Conservation (phyloP, 2,113 vertebrate species). For the Martes martes region DNA sequence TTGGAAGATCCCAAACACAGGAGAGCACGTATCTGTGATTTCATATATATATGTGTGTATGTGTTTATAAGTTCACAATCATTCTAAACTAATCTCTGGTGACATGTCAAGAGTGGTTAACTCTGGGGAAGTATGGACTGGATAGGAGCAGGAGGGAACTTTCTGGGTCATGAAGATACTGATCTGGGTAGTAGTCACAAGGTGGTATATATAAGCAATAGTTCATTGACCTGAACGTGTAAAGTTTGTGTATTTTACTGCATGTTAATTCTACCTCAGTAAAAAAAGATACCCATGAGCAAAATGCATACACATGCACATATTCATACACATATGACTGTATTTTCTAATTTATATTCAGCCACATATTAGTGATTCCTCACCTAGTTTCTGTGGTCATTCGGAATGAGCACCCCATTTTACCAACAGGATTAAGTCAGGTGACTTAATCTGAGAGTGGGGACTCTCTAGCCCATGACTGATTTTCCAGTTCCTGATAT, state of each 20-base stretch:
- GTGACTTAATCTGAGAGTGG: neutral
- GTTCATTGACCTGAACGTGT: neutral
- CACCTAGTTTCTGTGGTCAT: neutral
- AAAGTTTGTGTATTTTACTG: neutral
- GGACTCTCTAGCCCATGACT: neutral
- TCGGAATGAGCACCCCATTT: neutral
- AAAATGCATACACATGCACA: neutral
- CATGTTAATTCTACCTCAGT: neutral
- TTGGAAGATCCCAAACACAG: neutral
- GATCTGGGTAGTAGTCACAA: neutral
- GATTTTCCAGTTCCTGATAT: neutral
- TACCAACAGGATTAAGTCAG: neutral
- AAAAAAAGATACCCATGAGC: neutral
- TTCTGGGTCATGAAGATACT: neutral
- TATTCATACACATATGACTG: neutral
- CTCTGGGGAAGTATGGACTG: neutral
- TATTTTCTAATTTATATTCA: neutral
- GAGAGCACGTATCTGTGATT: neutral
- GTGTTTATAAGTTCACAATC: neutral
- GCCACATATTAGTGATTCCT: neutral
- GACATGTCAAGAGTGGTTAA: neutral
- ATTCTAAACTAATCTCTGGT: neutral
- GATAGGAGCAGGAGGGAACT: neutral
- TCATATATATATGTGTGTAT: neutral
- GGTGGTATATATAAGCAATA: neutral